Evolutionary conservation across 2,797 vertebrate species (phyloP).

Genomic region (Chaenodraco wilsoni): DNA sequence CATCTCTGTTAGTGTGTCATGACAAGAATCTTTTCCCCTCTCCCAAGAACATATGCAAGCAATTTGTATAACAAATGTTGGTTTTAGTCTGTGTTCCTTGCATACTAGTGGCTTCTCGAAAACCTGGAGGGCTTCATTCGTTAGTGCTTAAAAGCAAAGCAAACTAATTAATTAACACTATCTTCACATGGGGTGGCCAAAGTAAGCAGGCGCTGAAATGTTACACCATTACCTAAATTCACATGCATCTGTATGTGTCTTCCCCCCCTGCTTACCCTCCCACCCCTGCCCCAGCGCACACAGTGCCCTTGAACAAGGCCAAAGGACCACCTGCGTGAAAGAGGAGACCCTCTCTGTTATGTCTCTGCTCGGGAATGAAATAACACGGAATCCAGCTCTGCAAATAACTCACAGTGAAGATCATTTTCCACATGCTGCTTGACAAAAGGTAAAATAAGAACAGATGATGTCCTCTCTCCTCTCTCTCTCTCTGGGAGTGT

Average conservation of each 20-base stretch:
- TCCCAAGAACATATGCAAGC: slow-evolving; percentile 86
- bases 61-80: slow-evolving; percentile 89
- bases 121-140: slow-evolving; percentile 82
- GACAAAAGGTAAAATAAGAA: slow-evolving; percentile 90
- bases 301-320: slow-evolving; percentile 86
- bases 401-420: slow-evolving; percentile 92
- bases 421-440: slow-evolving; percentile 87
- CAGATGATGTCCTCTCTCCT: slow-evolving; percentile 82
- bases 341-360: slow-evolving; percentile 89
- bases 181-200: slow-evolving; percentile 86
- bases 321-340: slow-evolving; percentile 91
- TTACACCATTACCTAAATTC: slow-evolving; percentile 87
- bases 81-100: slow-evolving; percentile 83
- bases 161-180: slow-evolving; percentile 92
- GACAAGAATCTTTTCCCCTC: slow-evolving; percentile 66
- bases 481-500: slow-evolving; percentile 57
- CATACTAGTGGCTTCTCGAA: slow-evolving; percentile 80
- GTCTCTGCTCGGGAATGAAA: slow-evolving; percentile 92
- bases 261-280: slow-evolving; percentile 34
- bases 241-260: slow-evolving; percentile 85
- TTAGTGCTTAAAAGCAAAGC: slow-evolving; percentile 84
- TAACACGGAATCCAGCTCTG: slow-evolving; percentile 91
- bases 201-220: slow-evolving; percentile 85
- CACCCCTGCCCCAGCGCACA: slow-evolving; percentile 67
- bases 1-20: slow-evolving; percentile 71